A percentile compares a stretch with the other conserved stretches of the same genome.
Evolutionary conservation across 1,140 invertebrate genomes (phyloP).

Genomic region (Stegodyphus mimosarum): DNA sequence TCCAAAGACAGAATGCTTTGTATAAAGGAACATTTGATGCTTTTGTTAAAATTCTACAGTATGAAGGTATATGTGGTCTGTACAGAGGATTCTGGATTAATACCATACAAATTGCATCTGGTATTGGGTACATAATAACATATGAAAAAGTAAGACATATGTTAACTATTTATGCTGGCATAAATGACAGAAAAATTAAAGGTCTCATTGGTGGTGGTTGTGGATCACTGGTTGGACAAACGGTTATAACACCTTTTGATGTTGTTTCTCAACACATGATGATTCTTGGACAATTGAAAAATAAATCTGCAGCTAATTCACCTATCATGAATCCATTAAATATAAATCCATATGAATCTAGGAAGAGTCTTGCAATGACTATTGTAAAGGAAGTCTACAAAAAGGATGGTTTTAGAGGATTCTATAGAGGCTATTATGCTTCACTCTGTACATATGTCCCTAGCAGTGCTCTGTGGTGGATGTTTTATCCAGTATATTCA

Average conservation of each 20-base stretch:
- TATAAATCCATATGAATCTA: constrained; percentile 65
- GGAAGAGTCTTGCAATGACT: constrained; percentile 65
- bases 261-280: constrained; percentile 96
- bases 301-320: constrained; percentile 9
- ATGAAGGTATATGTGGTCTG: constrained; percentile 88
- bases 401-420: constrained; percentile 85
- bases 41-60: constrained; percentile 85
- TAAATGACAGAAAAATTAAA: constrained; percentile 75
- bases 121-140: constrained; percentile 87
- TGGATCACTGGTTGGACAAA: constrained; percentile 93
- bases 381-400: constrained; percentile 79
- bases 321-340: constrained; percentile 65
- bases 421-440: constrained; percentile 92
- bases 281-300: constrained; percentile 78
- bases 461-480: constrained; percentile 97
- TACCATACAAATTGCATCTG: constrained; percentile 78
- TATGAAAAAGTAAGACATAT: constrained; percentile 92
- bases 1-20: constrained; percentile 84
- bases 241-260: constrained; percentile 96
- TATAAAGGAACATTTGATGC: constrained; percentile 91
- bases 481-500: constrained; percentile 93
- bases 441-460: constrained; percentile 93
- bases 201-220: constrained; percentile 80
- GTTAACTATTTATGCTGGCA: constrained; percentile 74
- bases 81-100: constrained; percentile 92